phyloP scores from a whole-genome alignment of 1,140 invertebrate genomes.

The Drosophila orena region DNA sequence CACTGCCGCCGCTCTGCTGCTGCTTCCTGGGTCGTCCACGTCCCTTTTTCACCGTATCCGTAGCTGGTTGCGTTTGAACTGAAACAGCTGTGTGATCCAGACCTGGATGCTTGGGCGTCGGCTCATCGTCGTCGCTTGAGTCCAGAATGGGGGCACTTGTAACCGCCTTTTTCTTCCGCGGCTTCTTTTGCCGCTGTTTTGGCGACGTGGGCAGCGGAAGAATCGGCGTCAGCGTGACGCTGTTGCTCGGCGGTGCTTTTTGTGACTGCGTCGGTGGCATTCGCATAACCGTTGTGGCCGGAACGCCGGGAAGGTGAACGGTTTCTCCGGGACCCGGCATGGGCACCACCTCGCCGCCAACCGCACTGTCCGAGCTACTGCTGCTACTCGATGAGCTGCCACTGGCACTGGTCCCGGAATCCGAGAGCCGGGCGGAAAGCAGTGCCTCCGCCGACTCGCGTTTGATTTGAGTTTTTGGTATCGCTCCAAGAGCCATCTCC shows the following conservation, averaged over 20 bases:
- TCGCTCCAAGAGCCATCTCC: constrained; percentile 40
- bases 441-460: constrained; percentile 42
- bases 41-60: constrained; percentile 59
- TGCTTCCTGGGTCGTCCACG: constrained; percentile 77
- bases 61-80: constrained; percentile 17
- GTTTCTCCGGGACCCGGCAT: constrained; percentile 64
- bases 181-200: constrained; percentile 65
- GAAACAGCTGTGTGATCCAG: constrained; percentile 27
- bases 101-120: constrained; percentile 46
- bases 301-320: constrained; percentile 73
- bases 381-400: constrained; percentile 50
- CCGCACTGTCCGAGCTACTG: constrained; percentile 58
- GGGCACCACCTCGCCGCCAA: constrained; percentile 50
- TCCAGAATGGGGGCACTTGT: constrained; percentile 45
- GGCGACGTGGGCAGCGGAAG: constrained; percentile 66
- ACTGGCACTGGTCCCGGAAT: constrained; percentile 49
- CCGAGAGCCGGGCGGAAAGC: constrained; percentile 44
- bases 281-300: constrained; percentile 65
- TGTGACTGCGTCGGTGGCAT: constrained; percentile 45
- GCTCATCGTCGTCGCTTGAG: constrained; percentile 81
- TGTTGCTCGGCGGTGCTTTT: constrained; percentile 53
- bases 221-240: constrained; percentile 65
- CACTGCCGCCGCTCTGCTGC: constrained; percentile 45
- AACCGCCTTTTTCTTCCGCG: constrained; percentile 61
- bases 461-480: constrained; percentile 70